Percentiles rank a stretch among this genome's conserved stretches.
phyloP scores from a whole-genome alignment of 2,113 vertebrate species.

The Dolichotis patagonum region DNA sequence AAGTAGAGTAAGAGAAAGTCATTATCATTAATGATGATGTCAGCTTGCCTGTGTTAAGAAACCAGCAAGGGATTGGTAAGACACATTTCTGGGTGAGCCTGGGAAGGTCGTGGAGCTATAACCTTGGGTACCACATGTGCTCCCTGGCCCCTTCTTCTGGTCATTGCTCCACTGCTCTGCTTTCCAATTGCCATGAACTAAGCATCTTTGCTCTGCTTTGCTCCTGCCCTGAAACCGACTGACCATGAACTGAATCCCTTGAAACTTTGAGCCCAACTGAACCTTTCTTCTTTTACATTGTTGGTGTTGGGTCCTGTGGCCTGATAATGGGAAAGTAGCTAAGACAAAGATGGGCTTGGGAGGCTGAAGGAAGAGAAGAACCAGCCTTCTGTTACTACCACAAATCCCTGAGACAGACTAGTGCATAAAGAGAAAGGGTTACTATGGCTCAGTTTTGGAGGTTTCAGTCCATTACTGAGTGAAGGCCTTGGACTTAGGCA shows the following conservation, averaged over 20 bases:
- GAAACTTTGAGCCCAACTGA: not conserved
- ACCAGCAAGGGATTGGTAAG: not conserved
- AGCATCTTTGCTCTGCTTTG: not conserved
- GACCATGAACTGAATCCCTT: not conserved
- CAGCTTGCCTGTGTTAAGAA: not conserved
- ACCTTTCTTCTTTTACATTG: not conserved
- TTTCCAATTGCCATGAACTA: not conserved
- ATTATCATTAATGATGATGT: not conserved
- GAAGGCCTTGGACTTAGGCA: not conserved
- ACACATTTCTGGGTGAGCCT: not conserved
- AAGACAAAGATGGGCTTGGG: not conserved
- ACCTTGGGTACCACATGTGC: not conserved
- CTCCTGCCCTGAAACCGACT: not conserved
- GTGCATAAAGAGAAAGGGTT: not conserved
- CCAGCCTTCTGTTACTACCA: not conserved
- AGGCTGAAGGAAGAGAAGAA: not conserved
- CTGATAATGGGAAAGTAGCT: not conserved
- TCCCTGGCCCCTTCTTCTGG: not conserved
- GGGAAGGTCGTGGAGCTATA: not conserved
- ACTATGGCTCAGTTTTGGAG: not conserved
- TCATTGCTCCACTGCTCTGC: not conserved
- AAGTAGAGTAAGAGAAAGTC: not conserved
- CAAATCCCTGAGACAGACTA: not conserved
- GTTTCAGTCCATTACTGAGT: not conserved
- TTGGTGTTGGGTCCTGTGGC: not conserved